Evolutionary conservation across 2,113 vertebrate genomes (phyloP), one percentile per base, ranked within the genome.

Genomic region (Oostethus manadensis): DNA sequence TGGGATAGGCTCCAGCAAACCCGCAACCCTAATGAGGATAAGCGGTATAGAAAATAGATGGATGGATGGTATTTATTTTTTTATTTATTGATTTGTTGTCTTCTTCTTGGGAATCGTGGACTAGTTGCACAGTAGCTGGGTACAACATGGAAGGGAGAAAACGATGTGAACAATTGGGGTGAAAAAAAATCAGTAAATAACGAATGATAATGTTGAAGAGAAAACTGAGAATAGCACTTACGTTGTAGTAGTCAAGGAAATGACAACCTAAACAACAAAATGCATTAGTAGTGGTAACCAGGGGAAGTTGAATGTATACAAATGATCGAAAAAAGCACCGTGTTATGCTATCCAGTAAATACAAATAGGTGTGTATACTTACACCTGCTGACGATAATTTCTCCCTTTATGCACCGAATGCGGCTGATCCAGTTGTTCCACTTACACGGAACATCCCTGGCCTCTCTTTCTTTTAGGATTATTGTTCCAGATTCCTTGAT

Each of bases 401-500:
- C 9, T 15, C 35, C 35, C 8, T 16, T 8, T 2, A 3, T 21
- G 53, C 53, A 55, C 10, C 18, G 8, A 21, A 55, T 38, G 4
- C 6, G 35, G 53, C 53, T 21, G 18, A 10, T 21, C 29, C 2
- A 55, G 13, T 4, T 0, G 1, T 3, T 0, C 53, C 33, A 21
- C 5, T 4, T 8, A 15, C 53, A 55, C 53, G 8, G 18, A 42
- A 55, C 33, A 0, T 8, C 20, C n/a, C 20, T 55, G 35, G 2
- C 16, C 26, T 55, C 53, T 21, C 35, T n/a, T 15, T 55, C 53
- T 21, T 55, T 55, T 8, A 55, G 18, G 40, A 55, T 40, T 14
- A 55, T 11, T 15, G 13, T 40, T 20, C 53, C 53, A 21, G 53
- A 55, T 55, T 55, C 53, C 40, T 40, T n/a, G 6, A 55, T 20